These are phyloP conservation scores for Hypocryptadius cinnamomeus DNA, from an alignment of 2,113 vertebrate genomes.

Conservation along the genomic window DNA sequence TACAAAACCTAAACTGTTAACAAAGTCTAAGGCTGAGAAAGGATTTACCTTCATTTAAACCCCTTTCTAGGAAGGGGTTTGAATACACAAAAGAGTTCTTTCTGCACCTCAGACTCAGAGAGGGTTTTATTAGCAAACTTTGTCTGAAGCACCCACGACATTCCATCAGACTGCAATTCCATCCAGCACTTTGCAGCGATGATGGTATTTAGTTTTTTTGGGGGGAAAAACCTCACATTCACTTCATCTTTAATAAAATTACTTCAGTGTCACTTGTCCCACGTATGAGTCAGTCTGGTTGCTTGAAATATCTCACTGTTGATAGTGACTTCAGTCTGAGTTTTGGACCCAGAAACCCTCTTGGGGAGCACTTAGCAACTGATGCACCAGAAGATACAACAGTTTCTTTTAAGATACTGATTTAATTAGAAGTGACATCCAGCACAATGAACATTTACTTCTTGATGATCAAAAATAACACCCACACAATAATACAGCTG, in stretches of 20 bases:
- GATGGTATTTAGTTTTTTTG: not conserved
- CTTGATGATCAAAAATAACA: not conserved
- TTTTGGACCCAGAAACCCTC: not conserved
- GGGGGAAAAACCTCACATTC: not conserved
- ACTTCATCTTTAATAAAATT: not conserved
- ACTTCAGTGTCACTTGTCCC: not conserved
- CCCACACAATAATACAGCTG: not conserved
- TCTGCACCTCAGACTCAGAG: not conserved
- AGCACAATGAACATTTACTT: not conserved
- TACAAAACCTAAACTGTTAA: not conserved
- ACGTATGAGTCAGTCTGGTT: not conserved
- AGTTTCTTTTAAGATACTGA: not conserved
- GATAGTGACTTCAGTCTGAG: not conserved
- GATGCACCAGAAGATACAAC: not conserved
- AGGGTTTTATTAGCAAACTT: not conserved
- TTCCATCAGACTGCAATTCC: not conserved
- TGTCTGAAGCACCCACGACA: not conserved
- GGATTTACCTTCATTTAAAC: not conserved
- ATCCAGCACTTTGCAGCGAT: not conserved
- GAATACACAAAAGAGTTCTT: not conserved
- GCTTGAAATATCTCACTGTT: not conserved
- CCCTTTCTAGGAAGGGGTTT: not conserved
- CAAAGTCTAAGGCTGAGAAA: not conserved
- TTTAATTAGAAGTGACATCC: not conserved
- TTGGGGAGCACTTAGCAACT: not conserved